Evolutionary conservation across 35 echinoderm and acorn worm genomes (phyloP), one percentile per base, ranked within the genome.

Genomic region (Lytechinus variegatus): DNA sequence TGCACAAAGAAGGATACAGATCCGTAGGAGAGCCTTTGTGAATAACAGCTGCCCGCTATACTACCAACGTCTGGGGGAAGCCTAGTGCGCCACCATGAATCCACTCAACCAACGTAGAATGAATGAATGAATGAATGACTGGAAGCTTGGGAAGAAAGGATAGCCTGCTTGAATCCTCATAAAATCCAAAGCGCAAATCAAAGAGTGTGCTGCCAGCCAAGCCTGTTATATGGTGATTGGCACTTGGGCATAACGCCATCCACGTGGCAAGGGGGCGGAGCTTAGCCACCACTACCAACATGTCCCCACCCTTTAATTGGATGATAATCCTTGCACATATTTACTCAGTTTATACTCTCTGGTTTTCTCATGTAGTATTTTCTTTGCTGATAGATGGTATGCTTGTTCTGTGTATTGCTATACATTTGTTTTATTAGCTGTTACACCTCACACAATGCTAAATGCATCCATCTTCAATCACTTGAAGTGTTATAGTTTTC

Each of bases 221-320:
- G 56, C 66, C 11, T 90, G 88, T 90, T 90, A 44, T 90, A 44
- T 52, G n/a, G 52, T 90, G 88, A 90, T 90, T 90, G 88, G 52
- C 88, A 90, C 10, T 12, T 44, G 10, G 16, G 88, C 88, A 90
- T 54, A 28, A 90, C 3, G 88, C 88, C 88, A 54, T 28, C 88
- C 88, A 90, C 88, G 88, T 90, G 88, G 88, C 88, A 90, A 90
- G 88, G 88, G 88, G 88, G 88, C 52, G 88, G 88, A 33, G 88
- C 88, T 27, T 90, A 19, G 52, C 88, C 52, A 90, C 88, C 88
- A 90, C 11, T 52, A 90, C 10, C 14, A 24, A 33, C 14, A 33
- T 10, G 52, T 79, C 66, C 27, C 88, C 88, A 54, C 88, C 88
- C 88, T 44, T 90, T 90, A 52, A 90, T 90, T 90, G 88, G 27